Percentiles rank a stretch among this genome's conserved stretches.
phyloP scores from a whole-genome alignment of 1,140 invertebrate genomes.

The Geopemphigus sp. region DNA sequence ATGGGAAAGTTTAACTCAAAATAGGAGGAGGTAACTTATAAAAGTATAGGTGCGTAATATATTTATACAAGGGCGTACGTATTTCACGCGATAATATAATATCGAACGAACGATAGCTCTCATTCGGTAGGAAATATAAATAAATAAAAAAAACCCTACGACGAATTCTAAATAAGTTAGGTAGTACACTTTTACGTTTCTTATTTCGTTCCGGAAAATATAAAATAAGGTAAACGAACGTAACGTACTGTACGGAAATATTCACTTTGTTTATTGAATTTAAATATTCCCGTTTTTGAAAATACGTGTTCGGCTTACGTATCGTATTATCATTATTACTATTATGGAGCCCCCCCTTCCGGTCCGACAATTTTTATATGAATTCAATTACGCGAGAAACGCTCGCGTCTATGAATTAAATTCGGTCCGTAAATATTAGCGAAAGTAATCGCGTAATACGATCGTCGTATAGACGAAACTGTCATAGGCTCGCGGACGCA shows the following conservation, averaged over 20 bases:
- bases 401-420: too few relatives aligned
- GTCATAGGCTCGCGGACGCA: too few relatives aligned
- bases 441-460: too few relatives aligned
- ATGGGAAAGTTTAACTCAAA: background rate
- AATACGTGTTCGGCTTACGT: too few relatives aligned
- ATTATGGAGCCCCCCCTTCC: too few relatives aligned
- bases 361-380: too few relatives aligned
- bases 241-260: background rate
- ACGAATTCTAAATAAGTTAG: background rate
- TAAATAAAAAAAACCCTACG: background rate
- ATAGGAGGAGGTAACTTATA: background rate
- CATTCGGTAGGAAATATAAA: background rate
- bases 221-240: background rate
- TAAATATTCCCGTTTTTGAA: background rate
- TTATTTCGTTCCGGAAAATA: background rate
- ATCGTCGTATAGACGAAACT: too few relatives aligned
- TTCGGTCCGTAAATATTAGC: too few relatives aligned
- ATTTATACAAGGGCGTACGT: too few relatives aligned
- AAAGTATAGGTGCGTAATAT: too few relatives aligned
- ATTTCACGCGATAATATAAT: background rate
- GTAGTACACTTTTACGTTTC: too few relatives aligned
- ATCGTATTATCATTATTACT: background rate
- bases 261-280: background rate
- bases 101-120: background rate
- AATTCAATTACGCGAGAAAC: too few relatives aligned